phyloP scores from a whole-genome alignment of 2,113 vertebrate genomes.

The Cololabis saira region DNA sequence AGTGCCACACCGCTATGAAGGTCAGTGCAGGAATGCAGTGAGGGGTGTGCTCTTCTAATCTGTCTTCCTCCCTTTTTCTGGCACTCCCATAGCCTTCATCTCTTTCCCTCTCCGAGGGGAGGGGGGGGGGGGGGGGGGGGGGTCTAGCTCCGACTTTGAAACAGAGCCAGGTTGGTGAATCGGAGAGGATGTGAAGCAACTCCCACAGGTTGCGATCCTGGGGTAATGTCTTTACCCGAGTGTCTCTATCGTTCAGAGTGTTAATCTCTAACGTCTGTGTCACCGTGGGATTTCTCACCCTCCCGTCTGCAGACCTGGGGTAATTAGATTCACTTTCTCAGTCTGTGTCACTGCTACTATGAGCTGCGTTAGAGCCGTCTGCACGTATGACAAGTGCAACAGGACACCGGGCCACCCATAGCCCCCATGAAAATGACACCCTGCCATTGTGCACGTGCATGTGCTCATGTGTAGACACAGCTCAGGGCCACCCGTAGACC shows the following conservation, averaged over 20 bases:
- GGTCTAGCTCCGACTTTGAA: constrained; percentile 51
- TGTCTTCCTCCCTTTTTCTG: constrained; percentile 51
- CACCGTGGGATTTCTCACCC: constrained; percentile 61
- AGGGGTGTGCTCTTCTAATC: constrained; percentile 66
- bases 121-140: background rate
- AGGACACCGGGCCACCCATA: constrained; percentile 75
- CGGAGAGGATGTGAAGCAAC: constrained; percentile 64
- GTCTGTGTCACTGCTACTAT: constrained; percentile 34
- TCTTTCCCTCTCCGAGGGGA: constrained; percentile 40
- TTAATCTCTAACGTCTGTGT: constrained; percentile 35
- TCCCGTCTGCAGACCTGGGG: constrained; percentile 28
- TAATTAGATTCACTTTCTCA: constrained; percentile 63
- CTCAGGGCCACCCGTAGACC: constrained; percentile 68
- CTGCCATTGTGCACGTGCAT: constrained; percentile 52
- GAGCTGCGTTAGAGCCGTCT: constrained; percentile 66
- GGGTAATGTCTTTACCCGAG: constrained; percentile 27
- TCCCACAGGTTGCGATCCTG: constrained; percentile 62
- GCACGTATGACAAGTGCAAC: constrained; percentile 68
- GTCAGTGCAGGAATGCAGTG: constrained; percentile 70
- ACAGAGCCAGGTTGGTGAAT: constrained; percentile 71
- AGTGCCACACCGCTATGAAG: constrained; percentile 56
- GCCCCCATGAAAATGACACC: constrained; percentile 78
- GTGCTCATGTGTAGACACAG: constrained; percentile 18
- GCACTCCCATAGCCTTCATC: constrained; percentile 66
- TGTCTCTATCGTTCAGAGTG: background rate